Evolutionary conservation across 2,888 invertebrate species (phyloP).

Genomic region (Corythucha ciliata): DNA sequence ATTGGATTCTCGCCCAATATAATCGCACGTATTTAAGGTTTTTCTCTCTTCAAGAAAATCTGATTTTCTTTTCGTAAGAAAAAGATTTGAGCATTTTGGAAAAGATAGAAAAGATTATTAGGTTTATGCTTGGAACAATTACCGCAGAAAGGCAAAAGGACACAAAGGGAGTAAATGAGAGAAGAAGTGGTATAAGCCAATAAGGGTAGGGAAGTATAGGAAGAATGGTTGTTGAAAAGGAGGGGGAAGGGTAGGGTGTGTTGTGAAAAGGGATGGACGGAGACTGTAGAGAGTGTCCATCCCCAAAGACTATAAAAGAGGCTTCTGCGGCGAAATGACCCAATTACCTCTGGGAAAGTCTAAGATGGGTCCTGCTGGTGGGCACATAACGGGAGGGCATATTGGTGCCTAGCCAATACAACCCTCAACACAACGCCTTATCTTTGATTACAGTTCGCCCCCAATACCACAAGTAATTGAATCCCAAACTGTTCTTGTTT

Average conservation of each 20-base stretch:
- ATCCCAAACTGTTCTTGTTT: slow-evolving; percentile 32
- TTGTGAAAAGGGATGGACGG: background rate
- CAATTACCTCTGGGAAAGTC: slow-evolving; percentile 30
- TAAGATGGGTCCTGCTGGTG: slow-evolving; percentile 22
- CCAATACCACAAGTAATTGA: slow-evolving; percentile 31
- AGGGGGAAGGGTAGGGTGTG: slow-evolving; percentile 11
- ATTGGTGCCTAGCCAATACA: slow-evolving; percentile 29
- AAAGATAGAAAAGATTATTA: background rate
- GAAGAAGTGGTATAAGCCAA: too few relatives aligned
- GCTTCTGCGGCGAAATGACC: slow-evolving; percentile 32
- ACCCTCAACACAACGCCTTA: slow-evolving; percentile 25
- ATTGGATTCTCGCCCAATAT: too few relatives aligned
- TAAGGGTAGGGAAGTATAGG: background rate
- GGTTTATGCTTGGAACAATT: background rate
- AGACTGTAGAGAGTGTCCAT: slow-evolving; percentile 13
- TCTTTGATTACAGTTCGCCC: slow-evolving; percentile 27
- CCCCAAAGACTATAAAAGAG: slow-evolving; percentile 30
- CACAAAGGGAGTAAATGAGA: too few relatives aligned
- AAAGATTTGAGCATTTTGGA: too few relatives aligned
- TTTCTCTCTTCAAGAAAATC: too few relatives aligned
- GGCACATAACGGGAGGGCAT: slow-evolving; percentile 23
- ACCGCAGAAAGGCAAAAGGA: background rate
- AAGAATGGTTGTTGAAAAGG: slow-evolving; percentile 10
- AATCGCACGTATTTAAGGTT: too few relatives aligned
- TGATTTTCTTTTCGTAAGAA: too few relatives aligned